A percentile compares a stretch with the other conserved stretches of the same genome.
Conservation (phyloP, 2,797 vertebrate species). For the Sebastes taczanowskii region DNA sequence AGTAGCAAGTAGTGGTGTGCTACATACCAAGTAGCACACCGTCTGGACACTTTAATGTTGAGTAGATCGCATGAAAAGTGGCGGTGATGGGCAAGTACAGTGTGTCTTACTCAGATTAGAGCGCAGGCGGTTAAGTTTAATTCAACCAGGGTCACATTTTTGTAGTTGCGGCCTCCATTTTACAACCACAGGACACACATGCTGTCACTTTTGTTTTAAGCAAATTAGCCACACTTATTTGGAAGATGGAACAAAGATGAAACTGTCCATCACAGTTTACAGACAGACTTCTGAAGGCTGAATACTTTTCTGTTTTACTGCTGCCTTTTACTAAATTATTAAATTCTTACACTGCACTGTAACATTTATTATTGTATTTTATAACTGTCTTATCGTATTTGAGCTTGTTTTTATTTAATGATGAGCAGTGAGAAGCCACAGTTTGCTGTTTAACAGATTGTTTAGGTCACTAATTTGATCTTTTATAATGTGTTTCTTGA, state of each 20-base stretch:
- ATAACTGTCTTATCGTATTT: no score
- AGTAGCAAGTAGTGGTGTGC: neutral
- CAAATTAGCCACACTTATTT: neutral
- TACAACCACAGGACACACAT: neutral
- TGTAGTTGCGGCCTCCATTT: neutral
- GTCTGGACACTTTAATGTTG: neutral
- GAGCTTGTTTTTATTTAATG: no score
- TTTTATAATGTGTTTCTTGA: no score
- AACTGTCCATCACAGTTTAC: neutral
- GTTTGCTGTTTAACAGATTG: no score
- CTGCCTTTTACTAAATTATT: no score
- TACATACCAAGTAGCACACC: neutral
- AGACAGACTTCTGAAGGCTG: no score
- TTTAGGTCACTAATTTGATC: no score
- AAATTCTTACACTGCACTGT: no score
- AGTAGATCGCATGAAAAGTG: neutral
- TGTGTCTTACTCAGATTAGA: neutral
- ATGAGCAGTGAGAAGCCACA: no score
- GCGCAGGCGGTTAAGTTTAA: rapidly evolving
- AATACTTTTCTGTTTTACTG: no score
- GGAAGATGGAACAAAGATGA: neutral
- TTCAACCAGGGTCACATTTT: neutral
- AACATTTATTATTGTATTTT: no score
- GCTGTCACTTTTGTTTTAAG: neutral
- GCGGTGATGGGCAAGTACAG: neutral